Evolutionary conservation across 2,113 vertebrate genomes (phyloP), one percentile per base, ranked within the genome.

Genomic region (Eulemur rufifrons): DNA sequence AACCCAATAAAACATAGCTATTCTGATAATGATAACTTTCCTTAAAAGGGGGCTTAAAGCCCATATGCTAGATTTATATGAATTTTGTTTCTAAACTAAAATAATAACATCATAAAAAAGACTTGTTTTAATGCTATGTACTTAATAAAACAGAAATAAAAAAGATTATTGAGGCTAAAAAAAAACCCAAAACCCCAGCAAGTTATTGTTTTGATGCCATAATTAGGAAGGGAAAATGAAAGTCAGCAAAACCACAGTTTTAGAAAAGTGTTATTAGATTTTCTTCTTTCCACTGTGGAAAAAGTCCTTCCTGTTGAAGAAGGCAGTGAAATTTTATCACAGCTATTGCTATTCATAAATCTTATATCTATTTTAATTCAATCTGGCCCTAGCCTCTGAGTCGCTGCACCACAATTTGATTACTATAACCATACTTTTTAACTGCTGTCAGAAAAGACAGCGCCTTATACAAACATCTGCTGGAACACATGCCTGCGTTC

Each of bases 271-370:
- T 96, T 97, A 97, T 98, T 96, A 98, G 98, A 98, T 98, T 98
- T 96, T 97, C 95, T 96, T 98, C 98, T 88, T 95, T 95, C 88
- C 76, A 97, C 96, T 95, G 80, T 97, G 94, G 96, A 96, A 98
- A 97, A 98, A 98, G 97, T 98, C 97, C 91, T 97, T 97, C 97
- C 98, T 98, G 95, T 98, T 98, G 98, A 98, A 98, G 97, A 95
- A 98, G 98, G 98, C 98, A 98, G 97, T 98, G 98, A 98, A 99
- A 99, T 98, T 98, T 98, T 98, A 98, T 98, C 98, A 97, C 98
- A 98, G 98, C 98, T 98, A 98, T 98, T 98, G 98, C 98, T 98
- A 98, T 98, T 98, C 99, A 99, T 99, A 99, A 99, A 99, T 99
- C 98, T 99, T 98, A 96, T 97, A 98, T 98, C 98, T 98, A 98